phyloP scores from a whole-genome alignment of 2,113 vertebrate species.

The Paradoxurus hermaphroditus region DNA sequence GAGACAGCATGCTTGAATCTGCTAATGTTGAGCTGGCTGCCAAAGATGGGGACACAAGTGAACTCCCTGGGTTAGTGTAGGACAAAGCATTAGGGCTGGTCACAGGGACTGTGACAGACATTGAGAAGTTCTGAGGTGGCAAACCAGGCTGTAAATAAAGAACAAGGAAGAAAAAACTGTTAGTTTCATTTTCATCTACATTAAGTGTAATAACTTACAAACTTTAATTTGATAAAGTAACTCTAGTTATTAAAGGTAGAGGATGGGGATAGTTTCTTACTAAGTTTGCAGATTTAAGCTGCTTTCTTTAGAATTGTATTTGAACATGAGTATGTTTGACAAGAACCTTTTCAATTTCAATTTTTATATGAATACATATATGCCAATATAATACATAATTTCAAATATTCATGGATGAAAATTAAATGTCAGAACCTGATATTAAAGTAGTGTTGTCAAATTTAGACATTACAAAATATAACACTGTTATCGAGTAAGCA shows the following conservation, averaged over 20 bases:
- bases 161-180: constrained; percentile 46
- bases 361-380: not conserved
- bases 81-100: constrained; percentile 93
- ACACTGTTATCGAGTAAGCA: not conserved
- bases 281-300: not conserved
- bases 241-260: not conserved
- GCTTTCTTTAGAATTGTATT: constrained; percentile 41
- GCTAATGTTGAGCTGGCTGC: constrained; percentile 90
- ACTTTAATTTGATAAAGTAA: constrained; percentile 15
- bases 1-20: constrained; percentile 95
- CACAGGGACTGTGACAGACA: constrained; percentile 98
- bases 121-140: constrained; percentile 97
- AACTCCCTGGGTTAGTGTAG: constrained; percentile 92
- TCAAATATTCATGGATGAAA: constrained; percentile 43
- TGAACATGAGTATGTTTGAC: constrained; percentile 2
- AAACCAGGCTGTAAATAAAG: constrained; percentile 88
- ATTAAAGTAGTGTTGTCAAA: not conserved
- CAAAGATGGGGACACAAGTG: constrained; percentile 91
- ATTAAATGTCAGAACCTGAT: constrained; percentile 3
- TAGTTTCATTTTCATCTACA: not conserved
- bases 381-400: not conserved
- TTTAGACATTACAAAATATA: constrained; percentile 43
- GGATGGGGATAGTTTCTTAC: not conserved
- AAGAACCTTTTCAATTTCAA: not conserved
- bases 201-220: not conserved